These are phyloP conservation scores for Silurus lanzhouensis DNA, from an alignment of 2,797 vertebrate species.

Conservation along the genomic window DNA sequence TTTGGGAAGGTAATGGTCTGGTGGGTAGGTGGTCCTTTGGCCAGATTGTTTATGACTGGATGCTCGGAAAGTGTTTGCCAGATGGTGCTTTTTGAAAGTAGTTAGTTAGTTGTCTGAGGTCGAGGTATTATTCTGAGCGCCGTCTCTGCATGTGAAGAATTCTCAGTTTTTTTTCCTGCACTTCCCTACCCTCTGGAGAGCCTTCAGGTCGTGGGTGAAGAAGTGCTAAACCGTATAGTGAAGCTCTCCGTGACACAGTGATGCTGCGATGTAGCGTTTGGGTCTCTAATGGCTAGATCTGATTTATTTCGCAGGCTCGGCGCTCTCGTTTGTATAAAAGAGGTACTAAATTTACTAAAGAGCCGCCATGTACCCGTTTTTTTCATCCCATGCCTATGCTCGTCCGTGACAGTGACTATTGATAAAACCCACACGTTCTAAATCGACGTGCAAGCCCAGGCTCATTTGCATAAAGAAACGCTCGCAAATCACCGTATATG, in stretches of 20 bases:
- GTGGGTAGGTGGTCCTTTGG: background rate
- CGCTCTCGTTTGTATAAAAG: background rate
- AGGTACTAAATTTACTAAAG: background rate
- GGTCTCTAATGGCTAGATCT: background rate
- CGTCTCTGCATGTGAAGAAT: background rate
- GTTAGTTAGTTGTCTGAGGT: background rate
- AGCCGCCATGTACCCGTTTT: background rate
- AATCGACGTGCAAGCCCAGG: background rate
- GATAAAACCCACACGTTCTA: background rate
- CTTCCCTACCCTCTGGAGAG: background rate
- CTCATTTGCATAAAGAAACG: background rate
- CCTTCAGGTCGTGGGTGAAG: background rate
- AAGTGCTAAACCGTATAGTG: background rate
- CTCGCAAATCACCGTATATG: background rate
- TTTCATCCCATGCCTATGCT: background rate
- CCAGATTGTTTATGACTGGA: background rate
- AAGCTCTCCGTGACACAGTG: background rate
- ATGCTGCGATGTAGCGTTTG: no score
- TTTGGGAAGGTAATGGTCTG: background rate
- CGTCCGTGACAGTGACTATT: no score
- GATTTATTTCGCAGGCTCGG: background rate
- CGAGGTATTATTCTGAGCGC: background rate
- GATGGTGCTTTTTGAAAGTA: background rate
- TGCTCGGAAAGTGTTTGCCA: background rate
- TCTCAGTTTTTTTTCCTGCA: background rate